phyloP scores from a whole-genome alignment of 2,888 invertebrate species.

The Listrodromus nycthemerus region DNA sequence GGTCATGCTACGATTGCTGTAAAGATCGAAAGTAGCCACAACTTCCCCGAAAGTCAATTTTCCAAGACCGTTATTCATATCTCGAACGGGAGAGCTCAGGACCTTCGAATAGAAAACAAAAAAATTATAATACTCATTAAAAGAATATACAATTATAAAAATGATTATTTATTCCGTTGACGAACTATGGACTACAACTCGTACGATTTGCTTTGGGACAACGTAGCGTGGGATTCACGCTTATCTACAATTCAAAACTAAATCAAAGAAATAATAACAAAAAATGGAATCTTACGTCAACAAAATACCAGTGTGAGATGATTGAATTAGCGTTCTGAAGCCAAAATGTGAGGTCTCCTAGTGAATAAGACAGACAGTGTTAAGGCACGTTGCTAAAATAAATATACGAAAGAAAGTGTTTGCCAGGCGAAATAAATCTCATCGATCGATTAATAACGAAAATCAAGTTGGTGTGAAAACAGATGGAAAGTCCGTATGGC shows the following conservation, averaged over 20 bases:
- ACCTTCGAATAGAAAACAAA: constrained; percentile 76
- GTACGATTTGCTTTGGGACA: not conserved
- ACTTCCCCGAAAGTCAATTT: constrained; percentile 90
- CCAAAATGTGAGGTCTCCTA: constrained; percentile 66
- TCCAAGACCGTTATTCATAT: constrained; percentile 90
- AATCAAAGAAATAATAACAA: constrained; percentile 28
- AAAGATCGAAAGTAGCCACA: constrained; percentile 87
- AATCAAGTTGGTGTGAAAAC: constrained; percentile 12
- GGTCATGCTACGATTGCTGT: constrained; percentile 89
- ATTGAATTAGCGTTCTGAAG: constrained; percentile 63
- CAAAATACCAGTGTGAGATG: constrained; percentile 63
- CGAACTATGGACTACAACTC: too few relatives aligned
- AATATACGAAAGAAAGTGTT: constrained; percentile 27
- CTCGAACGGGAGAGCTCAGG: constrained; percentile 90
- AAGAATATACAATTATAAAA: not conserved
- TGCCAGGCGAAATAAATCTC: constrained; percentile 38
- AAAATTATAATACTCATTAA: not conserved
- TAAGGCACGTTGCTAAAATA: constrained; percentile 19
- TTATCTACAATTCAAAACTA: constrained; percentile 11
- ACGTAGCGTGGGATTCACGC: not conserved
- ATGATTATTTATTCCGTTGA: not conserved
- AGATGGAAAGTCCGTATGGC: not conserved
- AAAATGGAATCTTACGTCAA: constrained; percentile 66
- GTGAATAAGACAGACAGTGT: constrained; percentile 55
- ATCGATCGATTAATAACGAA: constrained; percentile 45